Evolutionary conservation across 2,797 vertebrate genomes (phyloP).

Genomic region (Chelon labrosus): DNA sequence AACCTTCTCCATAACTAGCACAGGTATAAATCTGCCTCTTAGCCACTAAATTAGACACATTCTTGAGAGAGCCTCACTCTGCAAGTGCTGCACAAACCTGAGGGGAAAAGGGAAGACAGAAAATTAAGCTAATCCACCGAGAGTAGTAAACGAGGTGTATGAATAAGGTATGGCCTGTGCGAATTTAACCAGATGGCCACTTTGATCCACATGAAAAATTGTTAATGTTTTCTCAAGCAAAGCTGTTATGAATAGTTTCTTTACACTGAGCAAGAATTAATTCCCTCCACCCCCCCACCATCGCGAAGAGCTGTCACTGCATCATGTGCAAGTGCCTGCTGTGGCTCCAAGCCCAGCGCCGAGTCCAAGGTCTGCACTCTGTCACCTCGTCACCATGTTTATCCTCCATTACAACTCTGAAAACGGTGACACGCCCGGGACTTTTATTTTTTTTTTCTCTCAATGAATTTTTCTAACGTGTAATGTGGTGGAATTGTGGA

Average conservation of each 20-base stretch:
- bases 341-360: slow-evolving; percentile 65
- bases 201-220: slow-evolving; percentile 69
- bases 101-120: slow-evolving; percentile 57
- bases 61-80: slow-evolving; percentile 76
- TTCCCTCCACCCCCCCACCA: slow-evolving; percentile 40
- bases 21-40: slow-evolving; percentile 90
- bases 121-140: slow-evolving; percentile 70
- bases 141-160: slow-evolving; percentile 59
- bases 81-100: slow-evolving; percentile 75
- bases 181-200: slow-evolving; percentile 78
- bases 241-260: slow-evolving; percentile 72
- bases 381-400: slow-evolving; percentile 77
- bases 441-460: not conserved
- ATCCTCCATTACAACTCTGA: slow-evolving; percentile 67
- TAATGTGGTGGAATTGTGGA: slow-evolving; percentile 65
- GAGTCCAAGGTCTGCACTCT: slow-evolving; percentile 75
- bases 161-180: slow-evolving; percentile 55
- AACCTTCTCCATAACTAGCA: slow-evolving; percentile 89
- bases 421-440: slow-evolving; percentile 62
- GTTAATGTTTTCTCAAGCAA: slow-evolving; percentile 67
- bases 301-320: slow-evolving; percentile 72
- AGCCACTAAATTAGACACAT: slow-evolving; percentile 88
- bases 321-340: slow-evolving; percentile 65
- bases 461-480: slow-evolving; percentile 60
- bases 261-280: slow-evolving; percentile 68